Evolutionary conservation across 2,888 invertebrate species (phyloP).

Genomic region (Cephus runcator): DNA sequence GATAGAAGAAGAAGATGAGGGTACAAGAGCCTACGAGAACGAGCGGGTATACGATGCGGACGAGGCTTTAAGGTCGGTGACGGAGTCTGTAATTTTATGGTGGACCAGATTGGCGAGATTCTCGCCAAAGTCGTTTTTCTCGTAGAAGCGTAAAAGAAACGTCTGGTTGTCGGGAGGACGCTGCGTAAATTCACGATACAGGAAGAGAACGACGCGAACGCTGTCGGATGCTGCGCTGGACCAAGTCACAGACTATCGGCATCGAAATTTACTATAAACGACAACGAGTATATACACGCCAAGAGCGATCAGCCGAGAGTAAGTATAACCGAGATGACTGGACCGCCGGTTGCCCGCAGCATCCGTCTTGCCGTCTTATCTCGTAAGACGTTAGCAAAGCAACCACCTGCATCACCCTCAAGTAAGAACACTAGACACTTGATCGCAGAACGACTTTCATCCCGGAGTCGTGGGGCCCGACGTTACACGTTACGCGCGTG

Average conservation of each 20-base stretch:
- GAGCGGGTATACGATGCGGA: not conserved
- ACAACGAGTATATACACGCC: not conserved
- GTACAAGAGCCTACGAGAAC: not conserved
- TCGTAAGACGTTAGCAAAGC: not conserved
- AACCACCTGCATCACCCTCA: slow-evolving; percentile 27
- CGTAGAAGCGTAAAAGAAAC: not conserved
- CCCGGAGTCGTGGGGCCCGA: slow-evolving; percentile 29
- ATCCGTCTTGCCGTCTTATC: slow-evolving; percentile 29
- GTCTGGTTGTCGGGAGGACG: not conserved
- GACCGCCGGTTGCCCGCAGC: slow-evolving; percentile 20
- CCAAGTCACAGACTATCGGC: not conserved
- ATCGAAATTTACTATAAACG: not conserved
- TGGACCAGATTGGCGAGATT: not conserved
- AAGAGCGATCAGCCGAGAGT: not conserved
- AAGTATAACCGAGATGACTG: not conserved
- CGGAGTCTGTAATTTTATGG: slow-evolving; percentile 1
- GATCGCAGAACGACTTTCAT: slow-evolving; percentile 46
- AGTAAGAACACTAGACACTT: slow-evolving; percentile 15
- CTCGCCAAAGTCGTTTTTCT: not conserved
- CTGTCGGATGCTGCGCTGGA: not conserved
- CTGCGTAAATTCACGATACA: not conserved
- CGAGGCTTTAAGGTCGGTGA: not conserved
- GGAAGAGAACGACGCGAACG: not conserved
- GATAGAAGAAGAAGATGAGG: not conserved
- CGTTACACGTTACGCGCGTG: slow-evolving; percentile 30